phyloP scores from a whole-genome alignment of 2,797 vertebrate genomes.

The Arctocebus calabarensis region DNA sequence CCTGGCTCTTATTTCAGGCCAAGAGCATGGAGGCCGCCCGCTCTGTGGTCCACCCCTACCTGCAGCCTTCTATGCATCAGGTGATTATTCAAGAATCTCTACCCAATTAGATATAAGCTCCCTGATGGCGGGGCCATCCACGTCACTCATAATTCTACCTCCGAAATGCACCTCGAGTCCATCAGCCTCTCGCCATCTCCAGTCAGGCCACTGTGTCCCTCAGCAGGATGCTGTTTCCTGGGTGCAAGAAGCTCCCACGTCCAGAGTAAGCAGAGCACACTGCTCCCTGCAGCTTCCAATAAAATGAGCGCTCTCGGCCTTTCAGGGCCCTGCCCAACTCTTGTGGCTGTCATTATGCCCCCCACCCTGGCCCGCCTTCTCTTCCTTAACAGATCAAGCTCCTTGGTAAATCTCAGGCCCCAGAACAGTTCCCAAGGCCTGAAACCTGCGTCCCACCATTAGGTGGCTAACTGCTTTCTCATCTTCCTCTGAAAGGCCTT shows the following conservation, averaged over 20 bases:
- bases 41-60: no score
- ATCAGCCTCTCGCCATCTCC: neutral
- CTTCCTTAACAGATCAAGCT: neutral
- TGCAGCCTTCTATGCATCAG: neutral
- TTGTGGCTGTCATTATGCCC: neutral
- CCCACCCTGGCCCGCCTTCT: neutral
- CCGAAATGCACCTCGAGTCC: neutral
- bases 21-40: no score
- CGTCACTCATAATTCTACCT: neutral
- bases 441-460: neutral
- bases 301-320: accelerated
- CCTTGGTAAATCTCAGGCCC: neutral
- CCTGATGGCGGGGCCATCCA: neutral
- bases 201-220: neutral
- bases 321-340: neutral
- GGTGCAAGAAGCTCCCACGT: neutral
- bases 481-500: neutral
- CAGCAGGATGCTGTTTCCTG: neutral
- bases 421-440: neutral
- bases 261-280: neutral
- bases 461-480: neutral
- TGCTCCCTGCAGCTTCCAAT: neutral
- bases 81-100: neutral
- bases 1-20: neutral
- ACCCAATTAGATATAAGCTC: neutral